Evolutionary conservation across 1,140 invertebrate genomes (phyloP).

Genomic region (Globodera ellingtonae): DNA sequence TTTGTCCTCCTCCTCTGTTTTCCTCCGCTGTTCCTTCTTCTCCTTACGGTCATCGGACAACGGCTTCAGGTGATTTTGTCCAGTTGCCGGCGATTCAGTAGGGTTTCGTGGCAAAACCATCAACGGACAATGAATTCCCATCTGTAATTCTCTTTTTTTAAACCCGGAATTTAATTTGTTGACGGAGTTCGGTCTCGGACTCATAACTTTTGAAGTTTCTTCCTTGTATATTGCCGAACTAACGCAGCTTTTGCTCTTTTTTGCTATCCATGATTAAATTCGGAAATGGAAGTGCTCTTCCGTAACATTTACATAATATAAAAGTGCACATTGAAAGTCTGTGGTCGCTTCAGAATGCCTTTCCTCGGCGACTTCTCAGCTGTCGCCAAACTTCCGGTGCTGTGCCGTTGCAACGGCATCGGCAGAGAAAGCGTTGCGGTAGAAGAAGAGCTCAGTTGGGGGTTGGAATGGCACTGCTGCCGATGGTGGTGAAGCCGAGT

Average conservation of each 20-base stretch:
- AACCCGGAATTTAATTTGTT: too few relatives aligned
- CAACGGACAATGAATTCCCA: neutral
- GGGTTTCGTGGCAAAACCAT: neutral
- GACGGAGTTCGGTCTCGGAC: too few relatives aligned
- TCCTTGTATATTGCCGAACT: too few relatives aligned
- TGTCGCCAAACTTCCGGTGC: constrained; percentile 16
- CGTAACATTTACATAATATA: neutral
- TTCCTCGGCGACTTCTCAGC: constrained; percentile 18
- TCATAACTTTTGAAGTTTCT: too few relatives aligned
- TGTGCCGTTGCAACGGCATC: constrained; percentile 17
- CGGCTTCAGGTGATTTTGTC: neutral
- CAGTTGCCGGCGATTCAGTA: neutral
- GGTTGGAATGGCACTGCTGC: neutral
- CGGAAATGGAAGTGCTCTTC: neutral
- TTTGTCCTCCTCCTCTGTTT: constrained; percentile 1
- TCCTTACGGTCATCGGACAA: neutral
- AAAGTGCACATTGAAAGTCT: constrained; percentile 25
- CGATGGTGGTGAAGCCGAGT: neutral
- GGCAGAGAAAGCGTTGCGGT: neutral
- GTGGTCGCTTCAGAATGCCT: constrained; percentile 31
- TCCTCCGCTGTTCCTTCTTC: neutral
- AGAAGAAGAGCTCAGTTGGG: neutral
- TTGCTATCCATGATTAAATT: too few relatives aligned
- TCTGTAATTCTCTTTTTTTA: neutral
- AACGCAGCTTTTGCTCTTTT: too few relatives aligned